Conservation (phyloP, 2,888 invertebrate species). For the Chrysotoxum bicinctum region DNA sequence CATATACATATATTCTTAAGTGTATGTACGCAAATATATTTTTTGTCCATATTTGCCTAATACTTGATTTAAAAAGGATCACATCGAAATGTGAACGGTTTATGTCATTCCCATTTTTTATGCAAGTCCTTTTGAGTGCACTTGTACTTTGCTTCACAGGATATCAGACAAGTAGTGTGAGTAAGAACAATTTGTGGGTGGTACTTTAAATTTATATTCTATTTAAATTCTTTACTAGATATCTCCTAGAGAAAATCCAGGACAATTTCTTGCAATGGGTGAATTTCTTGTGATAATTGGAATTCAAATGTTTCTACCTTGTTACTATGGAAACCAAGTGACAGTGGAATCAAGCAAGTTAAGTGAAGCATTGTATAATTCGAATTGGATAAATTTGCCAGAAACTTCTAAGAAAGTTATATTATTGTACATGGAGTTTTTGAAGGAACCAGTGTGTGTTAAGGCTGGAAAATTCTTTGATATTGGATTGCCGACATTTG, state of each 20-base stretch:
- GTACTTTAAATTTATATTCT: background rate
- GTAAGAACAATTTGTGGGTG: background rate
- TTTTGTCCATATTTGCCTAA: too few relatives aligned
- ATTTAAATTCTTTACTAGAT: background rate
- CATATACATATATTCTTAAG: background rate
- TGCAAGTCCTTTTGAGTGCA: conserved; percentile 77
- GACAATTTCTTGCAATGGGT: conserved; percentile 58
- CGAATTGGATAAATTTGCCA: conserved; percentile 77
- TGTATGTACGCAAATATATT: too few relatives aligned
- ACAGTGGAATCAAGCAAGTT: conserved; percentile 75
- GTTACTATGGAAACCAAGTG: conserved; percentile 77
- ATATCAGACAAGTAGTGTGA: conserved; percentile 75
- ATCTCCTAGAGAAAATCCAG: conserved; percentile 10
- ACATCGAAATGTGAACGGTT: conserved; percentile 20
- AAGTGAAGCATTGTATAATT: conserved; percentile 74
- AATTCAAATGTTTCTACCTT: conserved; percentile 78
- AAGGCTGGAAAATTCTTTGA: conserved; percentile 77
- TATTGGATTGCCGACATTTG: conserved; percentile 77
- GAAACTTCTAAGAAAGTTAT: conserved; percentile 75
- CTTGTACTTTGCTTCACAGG: conserved; percentile 75
- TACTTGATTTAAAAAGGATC: background rate
- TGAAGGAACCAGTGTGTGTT: conserved; percentile 75
- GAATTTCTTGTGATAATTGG: conserved; percentile 76
- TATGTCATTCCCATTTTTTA: conserved; percentile 74
- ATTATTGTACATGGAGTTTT: conserved; percentile 76